Evolutionary conservation across 2,113 vertebrate genomes (phyloP).

Genomic region (Rhombomys opimus): DNA sequence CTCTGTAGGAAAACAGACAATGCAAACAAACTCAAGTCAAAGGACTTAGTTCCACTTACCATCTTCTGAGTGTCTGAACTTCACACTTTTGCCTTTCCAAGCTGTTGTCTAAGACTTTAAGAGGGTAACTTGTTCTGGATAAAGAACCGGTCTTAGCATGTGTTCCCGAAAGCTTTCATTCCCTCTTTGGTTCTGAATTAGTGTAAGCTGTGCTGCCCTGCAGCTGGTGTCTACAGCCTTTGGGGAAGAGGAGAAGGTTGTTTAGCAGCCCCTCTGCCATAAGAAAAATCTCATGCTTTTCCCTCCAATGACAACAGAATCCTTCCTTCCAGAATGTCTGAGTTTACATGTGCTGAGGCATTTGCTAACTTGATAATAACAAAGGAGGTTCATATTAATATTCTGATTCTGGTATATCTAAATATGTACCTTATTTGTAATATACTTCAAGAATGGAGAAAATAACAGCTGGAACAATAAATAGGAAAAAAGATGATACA

Average conservation of each 20-base stretch:
- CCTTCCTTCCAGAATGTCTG: not conserved
- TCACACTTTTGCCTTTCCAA: not conserved
- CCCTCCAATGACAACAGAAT: not conserved
- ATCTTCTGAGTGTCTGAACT: not conserved
- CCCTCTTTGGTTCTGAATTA: not conserved
- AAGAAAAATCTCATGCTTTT: not conserved
- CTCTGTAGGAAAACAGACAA: not conserved
- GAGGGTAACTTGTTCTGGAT: not conserved
- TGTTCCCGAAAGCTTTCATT: not conserved
- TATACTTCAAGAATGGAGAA: not conserved
- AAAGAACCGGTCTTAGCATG: not conserved
- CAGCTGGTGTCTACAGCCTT: not conserved
- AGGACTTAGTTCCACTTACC: not conserved
- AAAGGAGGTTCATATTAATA: not conserved
- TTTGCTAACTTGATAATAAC: not conserved
- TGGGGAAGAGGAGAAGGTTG: fast-evolving
- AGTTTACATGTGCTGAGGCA: not conserved
- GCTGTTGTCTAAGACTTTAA: not conserved
- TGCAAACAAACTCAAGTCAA: not conserved
- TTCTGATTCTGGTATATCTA: not conserved
- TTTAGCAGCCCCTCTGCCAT: not conserved
- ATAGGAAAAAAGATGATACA: not conserved
- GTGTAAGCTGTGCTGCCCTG: not conserved
- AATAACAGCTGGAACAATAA: not conserved
- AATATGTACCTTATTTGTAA: not conserved